These are phyloP conservation scores for Lasius fuliginosus DNA, from an alignment of 2,888 invertebrate species.

Conservation along the genomic window DNA sequence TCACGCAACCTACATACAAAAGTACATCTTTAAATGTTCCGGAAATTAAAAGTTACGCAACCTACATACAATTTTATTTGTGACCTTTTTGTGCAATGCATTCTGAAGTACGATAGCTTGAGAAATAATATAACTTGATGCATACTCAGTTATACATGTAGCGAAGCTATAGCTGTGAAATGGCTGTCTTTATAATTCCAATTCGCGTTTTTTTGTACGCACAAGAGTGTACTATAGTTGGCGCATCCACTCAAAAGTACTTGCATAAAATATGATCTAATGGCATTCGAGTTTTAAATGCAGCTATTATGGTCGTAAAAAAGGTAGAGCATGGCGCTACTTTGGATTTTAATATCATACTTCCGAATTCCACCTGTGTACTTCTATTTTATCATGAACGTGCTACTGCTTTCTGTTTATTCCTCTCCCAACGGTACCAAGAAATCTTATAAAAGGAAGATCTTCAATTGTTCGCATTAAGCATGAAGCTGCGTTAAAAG, in stretches of 20 bases:
- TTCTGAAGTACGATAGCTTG: not conserved
- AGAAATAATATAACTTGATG: constrained; percentile 25
- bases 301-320: not conserved
- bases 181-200: not conserved
- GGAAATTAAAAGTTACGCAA: constrained; percentile 5
- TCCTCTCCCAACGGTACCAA: not conserved
- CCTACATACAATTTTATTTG: not conserved
- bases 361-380: constrained; percentile 20
- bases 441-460: constrained; percentile 1
- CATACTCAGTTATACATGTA: constrained; percentile 52
- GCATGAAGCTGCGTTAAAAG: not conserved
- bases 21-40: not conserved
- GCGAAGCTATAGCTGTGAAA: constrained; percentile 12
- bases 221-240: not conserved
- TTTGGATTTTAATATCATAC: constrained; percentile 30
- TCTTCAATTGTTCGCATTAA: not conserved
- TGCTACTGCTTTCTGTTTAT: constrained; percentile 2
- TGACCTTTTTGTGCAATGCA: not conserved
- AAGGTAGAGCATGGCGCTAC: not conserved
- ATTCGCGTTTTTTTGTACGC: not conserved
- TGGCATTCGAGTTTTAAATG: constrained; percentile 20
- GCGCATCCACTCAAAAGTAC: constrained; percentile 1
- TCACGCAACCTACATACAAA: not conserved
- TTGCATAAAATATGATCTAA: constrained; percentile 36
- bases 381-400: constrained; percentile 12